These are phyloP conservation scores for Orchesellides sinensis DNA, from an alignment of 2,888 invertebrate species.

Conservation along the genomic window DNA sequence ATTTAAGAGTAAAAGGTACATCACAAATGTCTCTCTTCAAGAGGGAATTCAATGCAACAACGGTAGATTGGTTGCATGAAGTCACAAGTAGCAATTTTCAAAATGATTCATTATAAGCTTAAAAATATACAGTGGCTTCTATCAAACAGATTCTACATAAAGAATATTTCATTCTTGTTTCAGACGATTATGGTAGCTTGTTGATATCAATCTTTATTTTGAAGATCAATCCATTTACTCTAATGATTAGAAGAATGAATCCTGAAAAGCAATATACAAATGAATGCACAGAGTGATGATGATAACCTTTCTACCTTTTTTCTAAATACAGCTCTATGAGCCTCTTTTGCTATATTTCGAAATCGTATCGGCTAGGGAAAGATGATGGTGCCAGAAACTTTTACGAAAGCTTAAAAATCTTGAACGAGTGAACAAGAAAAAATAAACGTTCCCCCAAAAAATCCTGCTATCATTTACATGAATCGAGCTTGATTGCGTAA, in stretches of 20 bases:
- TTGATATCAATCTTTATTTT: constrained; percentile 10
- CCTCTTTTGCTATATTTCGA: no score
- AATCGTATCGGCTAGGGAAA: no score
- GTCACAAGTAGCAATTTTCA: constrained; percentile 32
- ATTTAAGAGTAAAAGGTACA: constrained; percentile 35
- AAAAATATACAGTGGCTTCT: not conserved
- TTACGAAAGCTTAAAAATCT: constrained; percentile 2
- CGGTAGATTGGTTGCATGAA: constrained; percentile 14
- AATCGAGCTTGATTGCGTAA: constrained; percentile 59
- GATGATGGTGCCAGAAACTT: constrained; percentile 35
- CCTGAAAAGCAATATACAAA: constrained; percentile 6
- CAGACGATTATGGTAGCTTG: not conserved
- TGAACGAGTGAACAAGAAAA: not conserved
- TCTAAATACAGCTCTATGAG: no score
- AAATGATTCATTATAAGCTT: constrained; percentile 35
- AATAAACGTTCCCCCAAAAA: constrained; percentile 27
- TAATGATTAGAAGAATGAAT: not conserved
- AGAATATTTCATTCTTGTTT: not conserved
- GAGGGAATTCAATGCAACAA: not conserved
- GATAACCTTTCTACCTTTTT: constrained; percentile 37
- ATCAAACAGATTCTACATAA: not conserved
- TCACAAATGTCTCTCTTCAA: no score
- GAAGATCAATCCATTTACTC: constrained; percentile 1
- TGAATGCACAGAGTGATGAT: constrained; percentile 20
- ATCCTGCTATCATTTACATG: constrained; percentile 29